phyloP scores from a whole-genome alignment of 2,888 invertebrate species.

The Hermaeophaga mercurialis region DNA sequence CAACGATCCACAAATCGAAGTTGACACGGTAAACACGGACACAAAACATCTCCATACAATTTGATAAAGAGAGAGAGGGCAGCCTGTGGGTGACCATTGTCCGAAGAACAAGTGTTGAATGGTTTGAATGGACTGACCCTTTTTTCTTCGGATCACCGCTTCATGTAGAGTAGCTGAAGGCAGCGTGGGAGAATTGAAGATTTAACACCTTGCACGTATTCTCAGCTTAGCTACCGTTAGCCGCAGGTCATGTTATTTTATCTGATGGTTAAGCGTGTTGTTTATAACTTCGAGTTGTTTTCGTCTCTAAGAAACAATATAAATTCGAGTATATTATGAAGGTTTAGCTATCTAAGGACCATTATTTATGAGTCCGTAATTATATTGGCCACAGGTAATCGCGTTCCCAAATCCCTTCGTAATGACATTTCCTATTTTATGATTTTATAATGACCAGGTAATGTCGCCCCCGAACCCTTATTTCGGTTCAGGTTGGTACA shows the following conservation, averaged over 20 bases:
- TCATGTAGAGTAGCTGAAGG: conserved; percentile 34
- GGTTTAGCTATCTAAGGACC: no score
- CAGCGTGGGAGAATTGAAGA: conserved; percentile 39
- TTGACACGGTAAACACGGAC: conserved; percentile 2
- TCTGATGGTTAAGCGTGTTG: conserved; percentile 13
- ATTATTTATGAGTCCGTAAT: no score
- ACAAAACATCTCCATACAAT: conserved; percentile 16
- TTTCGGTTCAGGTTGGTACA: no score
- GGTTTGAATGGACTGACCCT: conserved; percentile 21
- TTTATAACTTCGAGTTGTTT: not conserved
- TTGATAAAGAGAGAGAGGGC: conserved; percentile 8
- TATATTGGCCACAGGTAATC: no score
- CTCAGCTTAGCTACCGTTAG: conserved; percentile 27
- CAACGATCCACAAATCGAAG: not conserved
- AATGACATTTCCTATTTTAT: no score
- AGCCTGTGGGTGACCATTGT: conserved; percentile 45
- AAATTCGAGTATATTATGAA: not conserved
- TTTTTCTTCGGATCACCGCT: conserved; percentile 31
- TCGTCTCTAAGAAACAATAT: not conserved
- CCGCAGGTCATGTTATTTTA: conserved; percentile 28
- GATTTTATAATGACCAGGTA: no score
- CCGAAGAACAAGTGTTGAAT: conserved; percentile 44
- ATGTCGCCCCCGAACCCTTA: no score
- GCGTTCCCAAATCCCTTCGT: no score
- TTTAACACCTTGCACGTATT: conserved; percentile 34